Conservation (phyloP, 1,140 invertebrate species). For the Diorhabda carinulata region DNA sequence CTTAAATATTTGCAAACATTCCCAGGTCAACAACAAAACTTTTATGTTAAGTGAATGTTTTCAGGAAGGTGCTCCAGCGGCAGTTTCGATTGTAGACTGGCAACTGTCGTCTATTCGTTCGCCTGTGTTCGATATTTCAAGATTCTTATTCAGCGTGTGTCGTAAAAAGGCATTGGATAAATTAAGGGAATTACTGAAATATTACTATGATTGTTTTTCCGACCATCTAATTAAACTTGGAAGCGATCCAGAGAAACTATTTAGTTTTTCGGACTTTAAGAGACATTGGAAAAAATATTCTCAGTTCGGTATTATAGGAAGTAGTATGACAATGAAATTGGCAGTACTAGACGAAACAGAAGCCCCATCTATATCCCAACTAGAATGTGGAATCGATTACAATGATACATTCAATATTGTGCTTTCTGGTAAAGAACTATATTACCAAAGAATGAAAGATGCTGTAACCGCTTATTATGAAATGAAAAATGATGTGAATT, state of each 20-base stretch:
- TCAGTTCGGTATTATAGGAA: conserved; percentile 33
- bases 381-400: too few relatives aligned
- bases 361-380: too few relatives aligned
- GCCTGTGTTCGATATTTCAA: conserved; percentile 54
- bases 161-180: conserved; percentile 50
- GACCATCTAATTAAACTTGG: conserved; percentile 39
- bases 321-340: too few relatives aligned
- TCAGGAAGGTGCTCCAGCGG: conserved; percentile 30
- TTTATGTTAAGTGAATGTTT: too few relatives aligned
- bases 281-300: conserved; percentile 44
- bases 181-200: conserved; percentile 49
- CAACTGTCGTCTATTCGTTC: conserved; percentile 54
- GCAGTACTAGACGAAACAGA: too few relatives aligned
- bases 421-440: too few relatives aligned
- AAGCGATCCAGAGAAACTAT: conserved; percentile 47
- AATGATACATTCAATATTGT: too few relatives aligned
- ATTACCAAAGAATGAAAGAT: too few relatives aligned
- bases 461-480: too few relatives aligned
- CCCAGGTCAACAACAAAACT: too few relatives aligned
- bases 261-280: conserved; percentile 48
- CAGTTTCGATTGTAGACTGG: conserved; percentile 53
- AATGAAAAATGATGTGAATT: too few relatives aligned
- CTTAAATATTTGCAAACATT: too few relatives aligned
- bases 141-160: conserved; percentile 54
- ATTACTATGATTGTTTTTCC: conserved; percentile 53